These are phyloP conservation scores for Drosophila robusta DNA, from an alignment of 2,888 invertebrate genomes.

Conservation along the genomic window DNA sequence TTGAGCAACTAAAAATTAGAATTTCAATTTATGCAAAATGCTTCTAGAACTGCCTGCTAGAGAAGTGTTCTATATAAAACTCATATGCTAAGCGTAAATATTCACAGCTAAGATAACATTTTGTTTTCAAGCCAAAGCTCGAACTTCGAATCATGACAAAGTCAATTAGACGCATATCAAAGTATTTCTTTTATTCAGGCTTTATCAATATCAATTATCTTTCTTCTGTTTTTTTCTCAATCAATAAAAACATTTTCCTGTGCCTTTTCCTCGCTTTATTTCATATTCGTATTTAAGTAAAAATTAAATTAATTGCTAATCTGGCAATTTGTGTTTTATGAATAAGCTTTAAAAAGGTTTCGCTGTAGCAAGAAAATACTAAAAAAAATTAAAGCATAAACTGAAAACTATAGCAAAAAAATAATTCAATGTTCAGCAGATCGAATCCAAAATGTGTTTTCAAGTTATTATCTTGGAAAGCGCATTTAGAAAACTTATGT, in stretches of 20 bases:
- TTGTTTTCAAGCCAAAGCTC: conserved; percentile 42
- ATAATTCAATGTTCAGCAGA: conserved; percentile 24
- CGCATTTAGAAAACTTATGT: conserved; percentile 21
- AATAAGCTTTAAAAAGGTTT: conserved; percentile 82
- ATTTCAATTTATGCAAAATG: conserved; percentile 43
- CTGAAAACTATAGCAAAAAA: conserved; percentile 10
- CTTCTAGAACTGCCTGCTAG: conserved; percentile 54
- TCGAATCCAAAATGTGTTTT: conserved; percentile 28
- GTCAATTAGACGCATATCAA: conserved; percentile 77
- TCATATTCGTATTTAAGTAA: conserved; percentile 16
- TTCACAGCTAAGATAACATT: conserved; percentile 56
- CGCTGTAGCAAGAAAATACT: conserved; percentile 70
- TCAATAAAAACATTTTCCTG: conserved; percentile 56
- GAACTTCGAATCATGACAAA: conserved; percentile 43
- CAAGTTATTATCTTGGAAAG: conserved; percentile 25
- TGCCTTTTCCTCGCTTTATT: conserved; percentile 73
- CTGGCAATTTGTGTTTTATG: conserved; percentile 39
- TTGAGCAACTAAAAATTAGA: conserved; percentile 52
- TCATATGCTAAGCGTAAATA: conserved; percentile 43
- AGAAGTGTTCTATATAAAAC: conserved; percentile 30
- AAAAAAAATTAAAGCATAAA: conserved; percentile 26
- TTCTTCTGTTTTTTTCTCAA: not conserved
- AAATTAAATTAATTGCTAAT: conserved; percentile 22
- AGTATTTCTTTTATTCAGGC: conserved; percentile 29
- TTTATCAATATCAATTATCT: conserved; percentile 13